Evolutionary conservation across 2,113 vertebrate species (phyloP), one percentile per base, ranked within the genome.

Genomic region (Columba livia): DNA sequence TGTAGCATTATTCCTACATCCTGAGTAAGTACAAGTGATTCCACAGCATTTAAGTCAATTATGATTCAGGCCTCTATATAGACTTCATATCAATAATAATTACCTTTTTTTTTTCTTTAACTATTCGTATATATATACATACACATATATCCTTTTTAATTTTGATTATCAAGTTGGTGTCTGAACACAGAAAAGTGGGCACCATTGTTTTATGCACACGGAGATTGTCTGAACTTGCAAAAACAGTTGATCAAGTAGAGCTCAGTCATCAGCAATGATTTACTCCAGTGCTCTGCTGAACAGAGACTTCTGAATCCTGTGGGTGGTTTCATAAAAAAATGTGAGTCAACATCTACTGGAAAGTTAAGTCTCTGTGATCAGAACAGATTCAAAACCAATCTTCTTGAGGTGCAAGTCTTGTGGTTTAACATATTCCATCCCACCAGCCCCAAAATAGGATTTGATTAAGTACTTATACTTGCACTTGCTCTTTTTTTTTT

Each of bases 381-480:
- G 62, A 92, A 80, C 26, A 85, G 83, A 87, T 82, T 96, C 65
- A 77, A 67, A 77, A 56, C 34, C 66, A 89, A 85, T 16, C 18
- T 93, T 79, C 66, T 79, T 93, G 50, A 90, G 32, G 40, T 87
- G 34, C 50, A 85, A 84, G 73, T 3, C 51, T 87, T 93, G 44
- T 85, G 60, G 17, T 91, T 91, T 91, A 95, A 77, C 14, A 15
- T 78, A 77, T 19, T 82, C 65, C 50, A 73, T 82, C 51, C 44
- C 28, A 77, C 65, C 62, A 92, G 50, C 25, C 58, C 32, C 29
- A 15, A 78, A 89, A 81, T 44, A 82, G 77, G 66, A 86, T 94
- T 95, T 95, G 53, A 92, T 90, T 93, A 94, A 96, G 84, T 83
- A 72, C 69, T 94, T 91, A 29, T 69, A 67, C 25, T 50, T 24